Percentiles rank a stretch among this genome's conserved stretches.
Evolutionary conservation across 1,140 invertebrate species (phyloP).

Genomic region (Rhizoglyphus robini): DNA sequence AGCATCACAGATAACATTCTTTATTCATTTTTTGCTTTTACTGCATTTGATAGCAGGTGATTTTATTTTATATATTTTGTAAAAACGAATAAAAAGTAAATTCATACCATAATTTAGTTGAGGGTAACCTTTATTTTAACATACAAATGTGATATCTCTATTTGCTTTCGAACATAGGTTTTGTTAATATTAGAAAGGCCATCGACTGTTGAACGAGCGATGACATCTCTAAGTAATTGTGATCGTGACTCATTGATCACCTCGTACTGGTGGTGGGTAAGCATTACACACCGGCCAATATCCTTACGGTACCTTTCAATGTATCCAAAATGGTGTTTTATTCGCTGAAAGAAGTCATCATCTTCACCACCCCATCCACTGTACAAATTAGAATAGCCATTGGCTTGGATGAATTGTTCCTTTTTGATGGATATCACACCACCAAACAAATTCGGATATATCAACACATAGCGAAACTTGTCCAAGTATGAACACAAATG

Average conservation of each 20-base stretch:
- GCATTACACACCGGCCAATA: conserved; percentile 51
- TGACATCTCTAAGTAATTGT: conserved; percentile 54
- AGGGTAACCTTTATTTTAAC: conserved; percentile 30
- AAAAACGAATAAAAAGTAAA: background rate
- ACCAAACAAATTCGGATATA: conserved; percentile 29
- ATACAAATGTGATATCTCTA: conserved; percentile 43
- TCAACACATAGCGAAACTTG: conserved; percentile 27
- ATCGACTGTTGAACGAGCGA: conserved; percentile 61
- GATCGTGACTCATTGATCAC: conserved; percentile 45
- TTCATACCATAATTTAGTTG: background rate
- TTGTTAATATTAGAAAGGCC: conserved; percentile 61
- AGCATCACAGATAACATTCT: too few species aligned
- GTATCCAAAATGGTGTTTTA: conserved; percentile 22
- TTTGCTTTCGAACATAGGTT: conserved; percentile 51
- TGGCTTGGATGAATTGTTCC: conserved; percentile 28
- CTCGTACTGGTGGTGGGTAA: conserved; percentile 48
- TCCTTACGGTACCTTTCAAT: conserved; percentile 26
- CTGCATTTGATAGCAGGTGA: background rate
- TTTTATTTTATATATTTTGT: conserved; percentile 6
- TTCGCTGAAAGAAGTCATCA: conserved; percentile 29
- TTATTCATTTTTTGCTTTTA: background rate
- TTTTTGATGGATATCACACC: conserved; percentile 28
- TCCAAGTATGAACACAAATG: conserved; percentile 28
- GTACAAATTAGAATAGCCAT: conserved; percentile 28
- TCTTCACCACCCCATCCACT: conserved; percentile 31